These are phyloP conservation scores for Miltochrista miniata DNA, from an alignment of 2,888 invertebrate species.

Conservation along the genomic window DNA sequence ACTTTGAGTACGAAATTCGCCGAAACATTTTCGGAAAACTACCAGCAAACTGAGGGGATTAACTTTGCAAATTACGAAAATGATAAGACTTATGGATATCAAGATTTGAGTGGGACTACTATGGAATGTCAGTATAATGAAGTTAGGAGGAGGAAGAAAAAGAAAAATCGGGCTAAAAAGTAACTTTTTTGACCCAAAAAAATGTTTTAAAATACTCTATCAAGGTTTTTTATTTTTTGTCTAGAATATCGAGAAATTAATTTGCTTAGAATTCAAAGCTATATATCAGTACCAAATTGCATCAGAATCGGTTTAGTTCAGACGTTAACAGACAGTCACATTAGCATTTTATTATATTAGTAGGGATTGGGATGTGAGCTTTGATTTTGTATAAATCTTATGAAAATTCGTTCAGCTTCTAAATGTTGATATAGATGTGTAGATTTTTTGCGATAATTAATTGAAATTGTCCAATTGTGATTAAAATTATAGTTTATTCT, in stretches of 20 bases:
- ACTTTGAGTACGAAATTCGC: constrained; percentile 64
- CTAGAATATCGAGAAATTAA: too few species aligned
- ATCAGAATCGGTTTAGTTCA: too few species aligned
- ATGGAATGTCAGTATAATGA: constrained; percentile 57
- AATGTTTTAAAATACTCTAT: too few species aligned
- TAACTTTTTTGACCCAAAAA: too few species aligned
- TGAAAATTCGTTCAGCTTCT: too few species aligned
- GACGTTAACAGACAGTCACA: too few species aligned
- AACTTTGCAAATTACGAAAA: constrained; percentile 67
- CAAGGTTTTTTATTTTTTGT: too few species aligned
- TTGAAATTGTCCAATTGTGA: constrained; percentile 3
- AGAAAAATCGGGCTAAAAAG: constrained; percentile 44
- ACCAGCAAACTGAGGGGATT: constrained; percentile 66
- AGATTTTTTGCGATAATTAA: constrained; percentile 1
- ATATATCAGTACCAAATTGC: too few species aligned
- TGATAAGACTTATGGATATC: constrained; percentile 62
- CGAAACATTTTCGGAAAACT: constrained; percentile 67
- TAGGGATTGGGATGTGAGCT: too few species aligned
- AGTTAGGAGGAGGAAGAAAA: constrained; percentile 54
- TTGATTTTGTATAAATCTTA: too few species aligned
- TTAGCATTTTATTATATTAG: too few species aligned
- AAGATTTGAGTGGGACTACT: constrained; percentile 65
- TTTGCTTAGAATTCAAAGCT: too few species aligned
- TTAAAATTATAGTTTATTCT: constrained; percentile 2
- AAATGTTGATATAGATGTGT: not conserved